These are phyloP conservation scores for Eristalis intricaria DNA, from an alignment of 2,888 invertebrate species.

Conservation along the genomic window DNA sequence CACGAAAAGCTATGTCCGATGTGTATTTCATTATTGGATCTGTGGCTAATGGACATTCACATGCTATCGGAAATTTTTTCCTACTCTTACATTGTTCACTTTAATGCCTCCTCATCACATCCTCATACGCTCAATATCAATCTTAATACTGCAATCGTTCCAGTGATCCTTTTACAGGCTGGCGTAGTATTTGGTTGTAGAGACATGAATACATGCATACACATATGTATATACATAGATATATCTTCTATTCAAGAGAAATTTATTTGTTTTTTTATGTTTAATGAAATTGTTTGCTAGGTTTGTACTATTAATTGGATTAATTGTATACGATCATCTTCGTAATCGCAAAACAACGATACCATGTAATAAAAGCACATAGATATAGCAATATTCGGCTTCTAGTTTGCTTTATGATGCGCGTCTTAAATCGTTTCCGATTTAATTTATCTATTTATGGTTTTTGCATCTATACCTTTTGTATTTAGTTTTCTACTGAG, in stretches of 20 bases:
- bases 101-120: too few relatives aligned
- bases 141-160: neutral
- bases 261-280: conserved; percentile 17
- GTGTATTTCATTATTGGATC: too few relatives aligned
- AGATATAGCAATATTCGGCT: neutral
- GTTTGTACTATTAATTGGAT: conserved; percentile 24
- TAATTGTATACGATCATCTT: conserved; percentile 28
- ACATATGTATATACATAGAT: too few relatives aligned
- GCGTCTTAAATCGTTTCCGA: too few relatives aligned
- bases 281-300: conserved; percentile 7
- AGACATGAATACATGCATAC: neutral
- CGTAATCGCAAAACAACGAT: conserved; percentile 23
- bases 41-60: too few relatives aligned
- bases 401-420: too few relatives aligned
- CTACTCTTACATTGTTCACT: neutral
- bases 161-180: neutral
- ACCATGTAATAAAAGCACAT: neutral
- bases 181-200: neutral
- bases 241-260: conserved; percentile 1
- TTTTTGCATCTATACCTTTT: too few relatives aligned
- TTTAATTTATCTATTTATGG: too few relatives aligned
- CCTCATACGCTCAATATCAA: too few relatives aligned
- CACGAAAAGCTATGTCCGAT: too few relatives aligned
- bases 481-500: too few relatives aligned
- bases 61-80: neutral